phyloP scores from a whole-genome alignment of 2,797 vertebrate genomes.

The Rhodeus uyekii region DNA sequence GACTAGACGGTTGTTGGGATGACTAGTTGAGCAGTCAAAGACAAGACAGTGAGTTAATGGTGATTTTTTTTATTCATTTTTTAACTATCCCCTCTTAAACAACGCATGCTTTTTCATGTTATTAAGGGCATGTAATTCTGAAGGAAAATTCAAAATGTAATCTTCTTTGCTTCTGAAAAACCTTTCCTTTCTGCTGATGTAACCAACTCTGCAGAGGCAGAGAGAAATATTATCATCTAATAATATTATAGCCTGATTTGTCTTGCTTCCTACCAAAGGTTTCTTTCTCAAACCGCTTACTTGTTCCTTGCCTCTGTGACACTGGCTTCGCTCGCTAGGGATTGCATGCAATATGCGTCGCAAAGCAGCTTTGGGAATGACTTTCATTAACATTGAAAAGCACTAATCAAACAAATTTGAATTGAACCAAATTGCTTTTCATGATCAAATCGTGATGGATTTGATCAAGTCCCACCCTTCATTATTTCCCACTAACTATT shows the following conservation, averaged over 20 bases:
- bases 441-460: neutral
- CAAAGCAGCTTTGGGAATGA: neutral
- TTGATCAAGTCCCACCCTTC: neutral
- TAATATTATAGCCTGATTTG: neutral
- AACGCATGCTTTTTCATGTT: neutral
- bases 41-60: neutral
- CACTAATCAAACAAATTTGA: neutral
- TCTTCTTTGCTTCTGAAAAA: slow-evolving; percentile 8
- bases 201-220: neutral
- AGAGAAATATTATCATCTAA: slow-evolving; percentile 7
- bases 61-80: neutral
- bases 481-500: neutral
- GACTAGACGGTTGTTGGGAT: neutral
- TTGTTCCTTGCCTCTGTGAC: neutral
- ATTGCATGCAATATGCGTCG: neutral
- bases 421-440: neutral
- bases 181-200: neutral
- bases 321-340: neutral
- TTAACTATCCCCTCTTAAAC: neutral
- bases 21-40: neutral
- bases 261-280: neutral
- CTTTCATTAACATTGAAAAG: neutral
- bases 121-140: neutral
- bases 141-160: neutral
- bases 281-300: neutral